Evolutionary conservation across 2,888 invertebrate species (phyloP), one percentile per base, ranked within the genome.

Genomic region (Pseudococcus viburni): DNA sequence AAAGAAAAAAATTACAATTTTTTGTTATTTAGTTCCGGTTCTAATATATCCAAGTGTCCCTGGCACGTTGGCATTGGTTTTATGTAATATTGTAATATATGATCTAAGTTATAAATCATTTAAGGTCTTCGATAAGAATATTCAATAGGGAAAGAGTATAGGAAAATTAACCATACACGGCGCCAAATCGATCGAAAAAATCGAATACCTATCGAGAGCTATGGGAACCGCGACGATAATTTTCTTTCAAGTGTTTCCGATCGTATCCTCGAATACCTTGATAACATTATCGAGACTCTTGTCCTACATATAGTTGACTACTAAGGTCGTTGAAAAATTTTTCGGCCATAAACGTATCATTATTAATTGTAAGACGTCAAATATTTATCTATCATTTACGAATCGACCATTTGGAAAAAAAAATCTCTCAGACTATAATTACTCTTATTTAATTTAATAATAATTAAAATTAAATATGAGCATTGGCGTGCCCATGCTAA

Each of bases 351-450:
- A 64, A 64, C 64, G 64, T 33, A 33, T 33, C 3, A 33, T 64
- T 77, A 77, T 77, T 80, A 80, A 80, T 80, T 80, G 7, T 39
- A 19, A n/a, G n/a, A 80, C 80, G 80, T 80, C 80, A 42, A 80
- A 80, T n/a, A 42, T 39, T 80, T 80, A 33, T 33, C 26, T 80
- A 42, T 80, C 80, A 42, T 42, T 80, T 8, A n/a, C 42, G 26
- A 33, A 33, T 33, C 26, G 26, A 2, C 26, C 26, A 33, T 2
- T 33, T n/a, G n/a, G 26, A 3, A 33, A 33, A 33, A 33, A 33
- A 3, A 33, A 33, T 33, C 1, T 33, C 26, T 33, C 3, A 3
- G 26, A 3, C 1, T 33, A 33, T 33, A 3, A 33, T 33, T 33
- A 33, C 26, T 2, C 26, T 33, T 33, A 33, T 33, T 33, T 33